Percentiles rank a stretch among this genome's conserved stretches.
phyloP scores from a whole-genome alignment of 2,888 invertebrate genomes.

The Hydriomena furcata region DNA sequence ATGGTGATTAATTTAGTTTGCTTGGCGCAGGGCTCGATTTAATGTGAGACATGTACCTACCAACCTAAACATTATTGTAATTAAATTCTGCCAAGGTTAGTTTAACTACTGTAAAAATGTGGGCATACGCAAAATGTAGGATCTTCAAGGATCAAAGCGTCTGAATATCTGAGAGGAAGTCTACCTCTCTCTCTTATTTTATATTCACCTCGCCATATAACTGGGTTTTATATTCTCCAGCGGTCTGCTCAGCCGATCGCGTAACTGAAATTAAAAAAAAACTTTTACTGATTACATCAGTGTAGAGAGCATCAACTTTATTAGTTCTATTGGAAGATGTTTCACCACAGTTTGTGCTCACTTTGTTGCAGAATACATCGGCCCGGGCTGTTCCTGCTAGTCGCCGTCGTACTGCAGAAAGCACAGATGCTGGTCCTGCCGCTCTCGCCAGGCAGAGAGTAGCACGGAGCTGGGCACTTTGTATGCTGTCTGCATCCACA shows the following conservation, averaged over 20 bases:
- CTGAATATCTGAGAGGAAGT: too few species aligned
- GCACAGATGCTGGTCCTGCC: constrained; percentile 88
- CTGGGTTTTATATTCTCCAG: constrained; percentile 62
- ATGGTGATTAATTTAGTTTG: neutral
- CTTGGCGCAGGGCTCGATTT: too few species aligned
- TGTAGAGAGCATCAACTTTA: neutral
- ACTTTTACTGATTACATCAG: neutral
- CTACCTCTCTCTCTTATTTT: too few species aligned
- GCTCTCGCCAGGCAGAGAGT: constrained; percentile 88
- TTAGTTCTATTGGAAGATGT: neutral
- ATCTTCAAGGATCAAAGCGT: too few species aligned
- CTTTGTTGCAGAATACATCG: constrained; percentile 78
- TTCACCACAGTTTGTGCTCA: constrained; percentile 28
- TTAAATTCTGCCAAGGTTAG: too few species aligned
- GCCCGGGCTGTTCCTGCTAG: constrained; percentile 82
- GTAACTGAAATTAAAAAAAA: constrained; percentile 54
- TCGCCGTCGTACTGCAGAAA: constrained; percentile 85
- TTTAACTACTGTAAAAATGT: too few species aligned
- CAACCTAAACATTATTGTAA: too few species aligned
- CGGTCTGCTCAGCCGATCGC: constrained; percentile 69
- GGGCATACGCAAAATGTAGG: too few species aligned
- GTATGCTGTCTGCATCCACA: constrained; percentile 60
- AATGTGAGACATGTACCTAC: too few species aligned
- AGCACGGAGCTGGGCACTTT: constrained; percentile 66
- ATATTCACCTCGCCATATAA: constrained; percentile 56